Percentiles rank a stretch among this genome's conserved stretches.
Conservation (phyloP, 1,140 invertebrate species). For the Heliconius eleuchia region DNA sequence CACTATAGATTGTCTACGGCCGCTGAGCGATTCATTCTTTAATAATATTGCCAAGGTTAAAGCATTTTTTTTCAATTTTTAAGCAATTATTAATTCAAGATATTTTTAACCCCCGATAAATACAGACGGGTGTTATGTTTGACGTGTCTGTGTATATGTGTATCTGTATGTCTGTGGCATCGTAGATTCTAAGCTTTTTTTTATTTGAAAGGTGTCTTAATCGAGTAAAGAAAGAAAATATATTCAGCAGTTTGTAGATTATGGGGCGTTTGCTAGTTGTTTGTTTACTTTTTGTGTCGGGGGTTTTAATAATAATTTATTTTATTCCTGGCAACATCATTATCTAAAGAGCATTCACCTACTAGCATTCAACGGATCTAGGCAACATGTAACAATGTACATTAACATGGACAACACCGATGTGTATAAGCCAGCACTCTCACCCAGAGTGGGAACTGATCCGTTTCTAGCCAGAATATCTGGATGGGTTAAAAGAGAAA, state of each 20-base stretch:
- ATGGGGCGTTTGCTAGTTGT: too few relatives aligned
- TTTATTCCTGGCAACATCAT: not conserved
- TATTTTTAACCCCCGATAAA: not conserved
- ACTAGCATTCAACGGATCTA: constrained; percentile 77
- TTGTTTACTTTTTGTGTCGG: too few relatives aligned
- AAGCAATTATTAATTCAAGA: not conserved
- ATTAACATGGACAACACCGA: constrained; percentile 75
- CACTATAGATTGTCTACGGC: constrained; percentile 59
- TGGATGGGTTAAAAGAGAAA: constrained; percentile 82
- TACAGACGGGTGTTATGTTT: too few relatives aligned
- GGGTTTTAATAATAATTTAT: too few relatives aligned
- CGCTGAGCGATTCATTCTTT: constrained; percentile 7
- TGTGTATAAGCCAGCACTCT: constrained; percentile 83
- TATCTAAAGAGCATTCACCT: constrained; percentile 78
- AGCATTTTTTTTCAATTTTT: not conserved
- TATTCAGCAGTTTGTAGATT: too few relatives aligned
- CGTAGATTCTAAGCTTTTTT: too few relatives aligned
- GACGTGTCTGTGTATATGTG: too few relatives aligned
- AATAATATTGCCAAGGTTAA: not conserved
- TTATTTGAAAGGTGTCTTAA: too few relatives aligned
- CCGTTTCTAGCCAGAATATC: constrained; percentile 89
- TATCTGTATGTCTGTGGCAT: too few relatives aligned
- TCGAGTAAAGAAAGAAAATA: too few relatives aligned
- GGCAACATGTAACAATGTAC: constrained; percentile 64
- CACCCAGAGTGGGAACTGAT: constrained; percentile 87